Conservation (phyloP, 2,113 vertebrate species). For the Gnathonemus longibarbis region DNA sequence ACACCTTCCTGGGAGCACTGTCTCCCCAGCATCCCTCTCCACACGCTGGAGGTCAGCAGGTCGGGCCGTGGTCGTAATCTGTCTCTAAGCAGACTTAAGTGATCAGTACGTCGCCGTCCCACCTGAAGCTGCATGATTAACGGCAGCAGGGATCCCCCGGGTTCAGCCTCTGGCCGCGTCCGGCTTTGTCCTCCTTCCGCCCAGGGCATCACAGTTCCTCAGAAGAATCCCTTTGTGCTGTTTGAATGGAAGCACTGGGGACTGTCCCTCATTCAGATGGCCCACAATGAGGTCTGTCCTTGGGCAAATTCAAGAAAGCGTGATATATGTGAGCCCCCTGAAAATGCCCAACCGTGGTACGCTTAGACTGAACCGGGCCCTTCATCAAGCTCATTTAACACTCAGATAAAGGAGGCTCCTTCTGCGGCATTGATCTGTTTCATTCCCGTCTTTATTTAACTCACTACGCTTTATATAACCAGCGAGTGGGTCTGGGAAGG, state of each 20-base stretch:
- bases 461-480: background rate
- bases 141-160: background rate
- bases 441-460: background rate
- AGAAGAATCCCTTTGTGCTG: conserved; percentile 2
- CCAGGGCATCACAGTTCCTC: background rate
- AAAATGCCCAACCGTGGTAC: background rate
- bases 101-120: background rate
- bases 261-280: background rate
- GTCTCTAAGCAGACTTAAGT: background rate
- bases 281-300: background rate
- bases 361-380: background rate
- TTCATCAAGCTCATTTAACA: background rate
- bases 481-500: background rate
- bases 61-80: background rate
- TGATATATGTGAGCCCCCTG: background rate
- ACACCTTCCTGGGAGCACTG: background rate
- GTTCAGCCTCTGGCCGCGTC: background rate
- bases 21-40: background rate
- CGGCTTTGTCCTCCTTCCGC: background rate
- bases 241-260: background rate
- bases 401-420: background rate
- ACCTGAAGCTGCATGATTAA: background rate
- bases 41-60: background rate
- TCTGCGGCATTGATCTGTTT: background rate
- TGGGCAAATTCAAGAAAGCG: background rate